Evolutionary conservation across 2,113 vertebrate genomes (phyloP), one percentile per base, ranked within the genome.

Genomic region (Bos indicus): DNA sequence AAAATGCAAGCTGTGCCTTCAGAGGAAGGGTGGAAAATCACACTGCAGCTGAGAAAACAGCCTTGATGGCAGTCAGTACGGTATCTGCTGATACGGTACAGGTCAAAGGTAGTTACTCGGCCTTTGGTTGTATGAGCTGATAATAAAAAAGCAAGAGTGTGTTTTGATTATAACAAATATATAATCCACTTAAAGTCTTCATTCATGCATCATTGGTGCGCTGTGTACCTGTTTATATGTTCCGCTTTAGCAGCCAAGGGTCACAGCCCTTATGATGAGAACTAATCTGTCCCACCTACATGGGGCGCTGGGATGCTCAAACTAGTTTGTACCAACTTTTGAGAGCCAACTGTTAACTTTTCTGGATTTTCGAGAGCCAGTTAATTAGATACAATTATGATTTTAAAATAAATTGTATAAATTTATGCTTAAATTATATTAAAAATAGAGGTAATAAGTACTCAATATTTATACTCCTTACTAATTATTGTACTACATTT

Each of bases 321-420:
- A 3, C 15, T 17, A 1, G 0, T 21, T 81, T 60, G 13, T 33
- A 60, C 51, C 90, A 51, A 64, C 9, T 78, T n/a, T 60, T 6
- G 30, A 90, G 48, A 88, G 30, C 43, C 17, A 9, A 25, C 40
- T 62, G 30, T 59, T 64, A 80, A 11, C 28, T 59, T 67, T 86
- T 28, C 51, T 83, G 78, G 30, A 90, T 59, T 86, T 94, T 92
- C 92, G 52, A 19, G 52, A 93, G 57, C 52, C 52, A 62, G 4
- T 46, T 96, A 71, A 7, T 64, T 91, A 92, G 57, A 90, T n/a
- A 30, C 0, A 40, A 48, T 13, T 46, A 91, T 90, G 60, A 86
- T 57, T 96, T 77, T 88, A 56, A 78, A 84, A 17, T 88, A 93
- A 74, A 86, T n/a, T 78, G 62, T 11, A 43, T 85, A 60, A 14